Percentiles rank a stretch among this genome's conserved stretches.
These are phyloP conservation scores for Drosophila greeni DNA, from an alignment of 2,888 invertebrate genomes.

Conservation along the genomic window DNA sequence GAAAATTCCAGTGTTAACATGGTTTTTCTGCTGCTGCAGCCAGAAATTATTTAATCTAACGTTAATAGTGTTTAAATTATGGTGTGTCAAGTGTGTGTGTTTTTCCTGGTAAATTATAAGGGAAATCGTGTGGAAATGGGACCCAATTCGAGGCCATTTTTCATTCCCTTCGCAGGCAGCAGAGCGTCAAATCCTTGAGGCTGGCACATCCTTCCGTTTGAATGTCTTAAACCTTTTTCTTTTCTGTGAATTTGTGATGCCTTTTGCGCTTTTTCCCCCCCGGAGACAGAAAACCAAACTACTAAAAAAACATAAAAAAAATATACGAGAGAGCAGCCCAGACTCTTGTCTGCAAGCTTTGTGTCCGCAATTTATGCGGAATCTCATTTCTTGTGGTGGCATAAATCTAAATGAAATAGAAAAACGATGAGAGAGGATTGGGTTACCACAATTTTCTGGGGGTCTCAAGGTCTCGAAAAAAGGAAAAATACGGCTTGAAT, in stretches of 20 bases:
- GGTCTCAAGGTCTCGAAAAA: too few species aligned
- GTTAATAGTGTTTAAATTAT: background rate
- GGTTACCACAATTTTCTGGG: background rate
- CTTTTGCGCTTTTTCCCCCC: background rate
- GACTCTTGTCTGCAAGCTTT: too few species aligned
- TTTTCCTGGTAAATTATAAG: background rate
- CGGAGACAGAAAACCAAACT: constrained; percentile 2
- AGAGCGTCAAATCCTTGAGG: constrained; percentile 12
- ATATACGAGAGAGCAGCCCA: background rate
- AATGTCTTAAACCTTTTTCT: constrained; percentile 5
- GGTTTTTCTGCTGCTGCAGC: too few species aligned
- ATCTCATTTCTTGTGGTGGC: background rate
- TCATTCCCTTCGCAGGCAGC: constrained; percentile 2
- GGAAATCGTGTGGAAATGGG: constrained; percentile 21
- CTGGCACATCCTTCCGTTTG: background rate
- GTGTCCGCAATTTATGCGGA: constrained; percentile 2
- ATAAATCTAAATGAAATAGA: constrained; percentile 1
- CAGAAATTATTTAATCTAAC: background rate
- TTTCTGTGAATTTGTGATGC: constrained; percentile 3
- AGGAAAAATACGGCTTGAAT: background rate
- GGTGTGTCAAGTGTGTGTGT: background rate
- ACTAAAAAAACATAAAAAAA: background rate
- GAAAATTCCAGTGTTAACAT: background rate
- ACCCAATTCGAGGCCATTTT: constrained; percentile 11
- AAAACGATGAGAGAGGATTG: background rate